phyloP scores from a whole-genome alignment of 2,113 vertebrate genomes.

The Telmatochromis sp. region DNA sequence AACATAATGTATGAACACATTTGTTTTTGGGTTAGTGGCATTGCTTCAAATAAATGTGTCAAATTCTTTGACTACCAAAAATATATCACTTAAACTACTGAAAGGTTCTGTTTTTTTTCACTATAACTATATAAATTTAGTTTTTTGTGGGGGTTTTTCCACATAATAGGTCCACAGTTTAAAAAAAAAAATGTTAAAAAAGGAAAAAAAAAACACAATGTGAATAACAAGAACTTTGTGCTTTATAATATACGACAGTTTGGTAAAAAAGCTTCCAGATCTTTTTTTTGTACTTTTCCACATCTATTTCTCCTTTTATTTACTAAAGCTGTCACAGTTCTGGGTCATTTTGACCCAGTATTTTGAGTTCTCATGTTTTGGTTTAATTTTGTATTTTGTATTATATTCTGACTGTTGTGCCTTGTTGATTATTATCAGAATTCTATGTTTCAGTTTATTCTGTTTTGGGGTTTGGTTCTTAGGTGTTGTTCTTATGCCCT shows the following conservation, averaged over 20 bases:
- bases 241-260: background rate
- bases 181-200: background rate
- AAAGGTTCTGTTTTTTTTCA: background rate
- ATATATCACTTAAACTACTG: background rate
- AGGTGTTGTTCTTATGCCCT: background rate
- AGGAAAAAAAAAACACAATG: accelerated
- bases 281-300: background rate
- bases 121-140: background rate
- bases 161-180: background rate
- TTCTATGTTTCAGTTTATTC: background rate
- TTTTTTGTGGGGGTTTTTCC: accelerated
- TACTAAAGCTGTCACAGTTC: background rate
- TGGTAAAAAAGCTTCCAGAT: background rate
- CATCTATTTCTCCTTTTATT: background rate
- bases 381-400: background rate
- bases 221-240: background rate
- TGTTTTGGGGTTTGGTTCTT: background rate
- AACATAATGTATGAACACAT: background rate
- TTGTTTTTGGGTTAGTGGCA: background rate
- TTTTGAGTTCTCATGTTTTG: background rate
- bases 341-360: background rate
- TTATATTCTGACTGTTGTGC: background rate
- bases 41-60: background rate
- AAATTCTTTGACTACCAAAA: background rate
- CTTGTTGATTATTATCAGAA: background rate